Evolutionary conservation across 1,140 invertebrate genomes (phyloP).

Genomic region (Elymnias hypermnestra): DNA sequence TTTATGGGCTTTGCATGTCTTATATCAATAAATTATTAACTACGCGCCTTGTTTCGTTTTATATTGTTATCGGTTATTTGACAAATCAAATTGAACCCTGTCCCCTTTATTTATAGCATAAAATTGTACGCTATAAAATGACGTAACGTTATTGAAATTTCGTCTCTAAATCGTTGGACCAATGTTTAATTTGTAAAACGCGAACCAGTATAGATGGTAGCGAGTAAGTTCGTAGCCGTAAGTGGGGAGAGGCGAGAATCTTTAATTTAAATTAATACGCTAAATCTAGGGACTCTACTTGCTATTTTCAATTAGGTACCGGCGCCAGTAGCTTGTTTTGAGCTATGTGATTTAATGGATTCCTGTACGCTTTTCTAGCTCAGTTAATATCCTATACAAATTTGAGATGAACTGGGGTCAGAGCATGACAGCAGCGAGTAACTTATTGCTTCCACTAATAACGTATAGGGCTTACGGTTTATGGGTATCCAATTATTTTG

Average conservation of each 20-base stretch:
- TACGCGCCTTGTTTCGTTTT: conserved; percentile 71
- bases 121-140: conserved; percentile 29
- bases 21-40: conserved; percentile 76
- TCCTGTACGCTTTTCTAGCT: conserved; percentile 38
- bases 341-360: conserved; percentile 58
- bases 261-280: conserved; percentile 70
- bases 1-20: conserved; percentile 74
- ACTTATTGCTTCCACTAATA: conserved; percentile 36
- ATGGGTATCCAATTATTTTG: conserved; percentile 36
- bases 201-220: conserved; percentile 53
- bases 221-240: conserved; percentile 50
- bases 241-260: conserved; percentile 57
- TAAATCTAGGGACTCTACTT: conserved; percentile 54
- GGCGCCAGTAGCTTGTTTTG: conserved; percentile 65
- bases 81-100: conserved; percentile 52
- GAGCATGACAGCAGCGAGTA: conserved; percentile 33
- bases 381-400: conserved; percentile 48
- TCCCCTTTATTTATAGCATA: conserved; percentile 37
- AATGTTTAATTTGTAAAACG: conserved; percentile 55
- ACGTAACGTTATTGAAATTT: conserved; percentile 43
- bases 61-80: conserved; percentile 49
- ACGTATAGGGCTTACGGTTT: conserved; percentile 26
- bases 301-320: conserved; percentile 63
- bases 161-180: conserved; percentile 43
- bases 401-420: conserved; percentile 33